Conservation (phyloP, 1,140 invertebrate species). For the Brachionus calyciflorus region DNA sequence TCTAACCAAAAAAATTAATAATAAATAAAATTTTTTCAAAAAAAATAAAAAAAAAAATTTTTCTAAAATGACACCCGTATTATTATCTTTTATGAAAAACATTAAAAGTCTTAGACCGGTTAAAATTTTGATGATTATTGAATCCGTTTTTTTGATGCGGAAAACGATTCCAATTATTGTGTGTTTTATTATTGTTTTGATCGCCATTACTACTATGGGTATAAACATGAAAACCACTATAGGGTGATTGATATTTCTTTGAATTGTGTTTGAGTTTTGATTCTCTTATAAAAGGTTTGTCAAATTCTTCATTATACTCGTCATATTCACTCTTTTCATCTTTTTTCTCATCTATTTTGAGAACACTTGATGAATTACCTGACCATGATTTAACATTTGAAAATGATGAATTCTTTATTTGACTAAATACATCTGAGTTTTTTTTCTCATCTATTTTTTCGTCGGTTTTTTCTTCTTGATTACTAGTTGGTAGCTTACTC, state of each 20-base stretch:
- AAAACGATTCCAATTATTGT: neutral
- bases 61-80: too few relatives aligned
- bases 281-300: neutral
- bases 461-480: neutral
- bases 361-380: neutral
- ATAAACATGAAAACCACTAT: slow-evolving; percentile 39
- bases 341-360: neutral
- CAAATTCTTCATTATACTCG: slow-evolving; percentile 1
- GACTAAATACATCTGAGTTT: neutral
- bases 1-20: too few relatives aligned
- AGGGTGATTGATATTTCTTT: slow-evolving; percentile 27
- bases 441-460: neutral
- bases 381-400: slow-evolving; percentile 22
- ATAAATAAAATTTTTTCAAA: neutral
- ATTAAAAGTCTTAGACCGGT: slow-evolving; percentile 30
- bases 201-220: neutral
- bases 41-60: neutral
- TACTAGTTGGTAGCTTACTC: neutral
- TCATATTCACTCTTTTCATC: neutral
- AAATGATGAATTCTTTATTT: neutral
- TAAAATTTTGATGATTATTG: neutral
- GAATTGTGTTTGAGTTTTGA: slow-evolving; percentile 14
- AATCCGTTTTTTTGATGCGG: neutral
- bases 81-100: slow-evolving; percentile 32
- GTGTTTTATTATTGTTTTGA: neutral